Percentiles rank a stretch among this genome's conserved stretches.
Evolutionary conservation across 2,113 vertebrate species (phyloP).

Genomic region (Galemys pyrenaicus): DNA sequence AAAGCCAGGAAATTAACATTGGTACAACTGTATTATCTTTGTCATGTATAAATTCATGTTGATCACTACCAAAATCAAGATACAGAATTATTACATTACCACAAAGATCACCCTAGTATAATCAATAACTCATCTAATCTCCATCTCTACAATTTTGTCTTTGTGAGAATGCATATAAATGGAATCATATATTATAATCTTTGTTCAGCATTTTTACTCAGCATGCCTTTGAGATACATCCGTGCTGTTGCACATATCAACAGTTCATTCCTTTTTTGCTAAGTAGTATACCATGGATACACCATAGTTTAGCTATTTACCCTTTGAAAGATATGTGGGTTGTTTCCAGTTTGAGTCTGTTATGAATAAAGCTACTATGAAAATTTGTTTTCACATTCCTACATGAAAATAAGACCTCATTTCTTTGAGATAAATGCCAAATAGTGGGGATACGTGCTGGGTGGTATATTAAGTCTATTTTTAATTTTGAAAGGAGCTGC

Average conservation of each 20-base stretch:
- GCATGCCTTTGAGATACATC: neutral
- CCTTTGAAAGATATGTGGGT: neutral
- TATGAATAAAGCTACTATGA: conserved; percentile 9
- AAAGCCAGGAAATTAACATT: neutral
- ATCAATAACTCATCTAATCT: neutral
- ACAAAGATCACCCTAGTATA: neutral
- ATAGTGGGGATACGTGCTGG: neutral
- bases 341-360: neutral
- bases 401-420: conserved; percentile 40
- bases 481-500: neutral
- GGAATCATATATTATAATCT: neutral
- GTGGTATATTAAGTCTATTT: neutral
- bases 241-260: neutral
- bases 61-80: neutral
- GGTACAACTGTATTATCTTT: neutral
- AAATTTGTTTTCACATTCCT: conserved; percentile 12
- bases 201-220: conserved; percentile 23
- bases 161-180: conserved; percentile 20
- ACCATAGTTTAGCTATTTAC: neutral
- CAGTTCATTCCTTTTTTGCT: neutral
- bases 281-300: neutral
- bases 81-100: neutral
- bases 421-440: conserved; percentile 15
- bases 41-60: neutral
- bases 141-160: neutral